Conservation (phyloP, 2,797 vertebrate species). For the Antrozous pallidus region DNA sequence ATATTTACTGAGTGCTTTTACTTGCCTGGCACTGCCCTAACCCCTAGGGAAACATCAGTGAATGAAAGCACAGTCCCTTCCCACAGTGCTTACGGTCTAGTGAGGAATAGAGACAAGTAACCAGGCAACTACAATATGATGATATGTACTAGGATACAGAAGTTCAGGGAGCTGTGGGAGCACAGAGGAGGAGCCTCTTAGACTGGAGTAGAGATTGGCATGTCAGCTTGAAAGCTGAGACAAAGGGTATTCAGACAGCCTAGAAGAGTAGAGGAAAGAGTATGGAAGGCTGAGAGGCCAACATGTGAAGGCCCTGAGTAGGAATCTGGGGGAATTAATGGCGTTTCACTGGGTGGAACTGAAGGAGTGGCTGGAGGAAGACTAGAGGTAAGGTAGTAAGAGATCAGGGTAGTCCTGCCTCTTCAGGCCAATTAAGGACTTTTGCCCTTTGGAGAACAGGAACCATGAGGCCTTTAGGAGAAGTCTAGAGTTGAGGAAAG, state of each 20-base stretch:
- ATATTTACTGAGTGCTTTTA: slow-evolving; percentile 70
- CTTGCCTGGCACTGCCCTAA: slow-evolving; percentile 61
- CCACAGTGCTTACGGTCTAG: slow-evolving; percentile 58
- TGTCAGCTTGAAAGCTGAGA: slow-evolving; percentile 11
- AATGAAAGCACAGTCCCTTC: slow-evolving; percentile 67
- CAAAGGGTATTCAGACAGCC: not conserved
- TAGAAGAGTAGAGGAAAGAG: not conserved
- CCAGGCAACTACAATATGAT: slow-evolving; percentile 60
- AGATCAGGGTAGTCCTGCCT: not conserved
- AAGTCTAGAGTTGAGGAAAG: not conserved
- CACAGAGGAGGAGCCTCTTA: not conserved
- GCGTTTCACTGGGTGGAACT: not conserved
- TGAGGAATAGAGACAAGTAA: slow-evolving; percentile 60
- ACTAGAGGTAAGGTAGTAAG: not conserved
- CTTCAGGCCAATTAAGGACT: not conserved
- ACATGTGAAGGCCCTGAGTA: not conserved
- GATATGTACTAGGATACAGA: slow-evolving; percentile 36
- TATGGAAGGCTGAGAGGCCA: not conserved
- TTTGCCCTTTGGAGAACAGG: not conserved
- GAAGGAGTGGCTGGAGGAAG: not conserved
- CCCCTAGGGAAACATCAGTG: slow-evolving; percentile 66
- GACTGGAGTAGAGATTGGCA: not conserved
- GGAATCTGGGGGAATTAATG: not conserved
- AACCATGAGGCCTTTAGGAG: not conserved
- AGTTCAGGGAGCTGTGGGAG: slow-evolving; percentile 8